Conservation (phyloP, 2,797 vertebrate species). For the Triplophysa bombifrons region DNA sequence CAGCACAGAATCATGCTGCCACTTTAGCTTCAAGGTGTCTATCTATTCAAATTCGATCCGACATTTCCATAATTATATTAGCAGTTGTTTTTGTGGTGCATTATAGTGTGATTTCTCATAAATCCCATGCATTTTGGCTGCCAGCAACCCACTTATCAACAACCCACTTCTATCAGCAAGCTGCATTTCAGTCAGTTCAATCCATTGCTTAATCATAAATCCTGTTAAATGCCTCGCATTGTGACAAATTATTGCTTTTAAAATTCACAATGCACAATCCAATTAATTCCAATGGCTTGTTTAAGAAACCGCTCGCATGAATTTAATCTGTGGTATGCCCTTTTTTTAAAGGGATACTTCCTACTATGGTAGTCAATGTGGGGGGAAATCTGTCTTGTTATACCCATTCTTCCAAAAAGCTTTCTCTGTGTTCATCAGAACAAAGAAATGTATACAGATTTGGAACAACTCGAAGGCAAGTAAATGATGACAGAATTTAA, state of each 20-base stretch:
- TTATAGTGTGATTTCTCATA: not conserved
- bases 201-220: conserved; percentile 28
- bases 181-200: conserved; percentile 21
- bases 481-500: too few species aligned
- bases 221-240: conserved; percentile 34
- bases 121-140: conserved; percentile 13
- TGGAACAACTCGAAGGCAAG: too few species aligned
- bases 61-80: not conserved
- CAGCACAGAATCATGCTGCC: not conserved
- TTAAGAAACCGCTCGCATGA: not conserved
- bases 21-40: not conserved
- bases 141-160: not conserved
- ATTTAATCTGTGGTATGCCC: not conserved
- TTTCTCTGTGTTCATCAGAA: too few species aligned
- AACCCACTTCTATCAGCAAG: not conserved
- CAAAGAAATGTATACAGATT: too few species aligned
- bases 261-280: conserved; percentile 15
- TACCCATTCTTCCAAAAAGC: too few species aligned
- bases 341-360: not conserved
- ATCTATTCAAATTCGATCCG: conserved; percentile 23
- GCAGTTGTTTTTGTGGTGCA: not conserved
- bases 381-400: too few species aligned
- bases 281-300: not conserved
- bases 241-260: conserved; percentile 24
- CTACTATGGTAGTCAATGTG: too few species aligned